phyloP scores from a whole-genome alignment of 2,888 invertebrate genomes.

The Reticulitermes lucifugus region DNA sequence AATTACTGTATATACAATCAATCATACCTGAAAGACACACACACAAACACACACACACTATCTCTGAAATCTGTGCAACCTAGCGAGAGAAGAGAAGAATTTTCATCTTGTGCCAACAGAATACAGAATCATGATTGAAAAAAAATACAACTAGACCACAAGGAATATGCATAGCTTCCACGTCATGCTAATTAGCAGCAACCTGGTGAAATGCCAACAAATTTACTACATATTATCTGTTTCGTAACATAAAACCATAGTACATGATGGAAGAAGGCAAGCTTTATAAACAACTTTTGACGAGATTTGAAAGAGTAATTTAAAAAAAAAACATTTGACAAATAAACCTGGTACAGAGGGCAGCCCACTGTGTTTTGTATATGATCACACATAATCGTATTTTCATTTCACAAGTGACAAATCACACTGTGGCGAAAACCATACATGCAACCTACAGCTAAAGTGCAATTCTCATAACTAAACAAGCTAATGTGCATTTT shows the following conservation, averaged over 20 bases:
- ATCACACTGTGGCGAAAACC: not conserved
- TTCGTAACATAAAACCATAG: not conserved
- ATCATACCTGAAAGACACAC: not conserved
- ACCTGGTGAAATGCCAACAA: not conserved
- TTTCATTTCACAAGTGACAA: not conserved
- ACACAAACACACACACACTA: not conserved
- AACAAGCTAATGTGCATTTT: constrained; percentile 15
- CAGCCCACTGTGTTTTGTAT: not conserved
- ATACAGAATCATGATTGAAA: not conserved
- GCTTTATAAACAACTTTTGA: not conserved
- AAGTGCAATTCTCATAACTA: not conserved
- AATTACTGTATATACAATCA: not conserved
- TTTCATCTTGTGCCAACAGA: not conserved
- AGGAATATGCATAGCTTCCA: not conserved
- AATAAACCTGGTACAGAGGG: not conserved
- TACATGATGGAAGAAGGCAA: not conserved
- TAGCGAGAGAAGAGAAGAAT: not conserved
- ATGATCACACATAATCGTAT: not conserved
- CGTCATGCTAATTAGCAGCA: not conserved
- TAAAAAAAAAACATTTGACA: no score
- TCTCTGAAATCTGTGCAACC: not conserved
- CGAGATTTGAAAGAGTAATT: no score
- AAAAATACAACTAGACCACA: not conserved
- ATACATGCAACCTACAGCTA: constrained; percentile 14
- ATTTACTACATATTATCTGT: not conserved